A percentile compares a stretch with the other conserved stretches of the same genome.
These are phyloP conservation scores for Muschampia plurimacula DNA, from an alignment of 2,888 invertebrate genomes.

Conservation along the genomic window DNA sequence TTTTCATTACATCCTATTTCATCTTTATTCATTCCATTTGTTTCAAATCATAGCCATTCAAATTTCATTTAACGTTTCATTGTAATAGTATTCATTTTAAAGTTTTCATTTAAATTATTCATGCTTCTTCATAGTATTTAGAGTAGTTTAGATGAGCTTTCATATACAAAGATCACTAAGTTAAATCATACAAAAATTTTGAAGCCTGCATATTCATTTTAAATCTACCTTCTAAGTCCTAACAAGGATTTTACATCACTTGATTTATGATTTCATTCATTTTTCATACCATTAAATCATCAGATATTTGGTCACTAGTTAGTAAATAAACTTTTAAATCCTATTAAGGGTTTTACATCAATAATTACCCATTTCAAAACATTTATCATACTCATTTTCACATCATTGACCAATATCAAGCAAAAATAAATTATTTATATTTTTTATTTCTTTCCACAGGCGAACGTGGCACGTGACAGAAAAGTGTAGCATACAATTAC, in stretches of 20 bases:
- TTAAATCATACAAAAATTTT: background rate
- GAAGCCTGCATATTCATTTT: conserved; percentile 1
- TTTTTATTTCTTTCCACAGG: background rate
- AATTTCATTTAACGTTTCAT: conserved; percentile 3
- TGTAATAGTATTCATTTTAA: background rate
- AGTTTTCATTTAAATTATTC: background rate
- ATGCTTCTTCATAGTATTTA: conserved; percentile 2
- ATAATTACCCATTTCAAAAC: background rate
- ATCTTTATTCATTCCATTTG: background rate
- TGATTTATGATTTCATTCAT: background rate
- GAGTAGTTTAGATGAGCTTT: conserved; percentile 4
- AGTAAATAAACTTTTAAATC: background rate
- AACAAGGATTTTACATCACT: background rate
- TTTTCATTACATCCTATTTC: background rate
- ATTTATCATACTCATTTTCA: background rate
- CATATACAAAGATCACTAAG: too few relatives aligned
- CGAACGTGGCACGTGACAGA: background rate
- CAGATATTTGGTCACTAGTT: background rate
- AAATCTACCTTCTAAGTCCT: background rate
- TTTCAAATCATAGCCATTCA: conserved; percentile 1
- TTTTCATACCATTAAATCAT: background rate
- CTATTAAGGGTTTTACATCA: background rate
- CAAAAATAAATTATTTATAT: background rate
- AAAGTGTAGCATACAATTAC: background rate
- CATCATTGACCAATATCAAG: background rate